Percentiles rank a stretch among this genome's conserved stretches.
These are phyloP conservation scores for Drosophila subpulchrella DNA, from an alignment of 1,140 invertebrate species.

Conservation along the genomic window DNA sequence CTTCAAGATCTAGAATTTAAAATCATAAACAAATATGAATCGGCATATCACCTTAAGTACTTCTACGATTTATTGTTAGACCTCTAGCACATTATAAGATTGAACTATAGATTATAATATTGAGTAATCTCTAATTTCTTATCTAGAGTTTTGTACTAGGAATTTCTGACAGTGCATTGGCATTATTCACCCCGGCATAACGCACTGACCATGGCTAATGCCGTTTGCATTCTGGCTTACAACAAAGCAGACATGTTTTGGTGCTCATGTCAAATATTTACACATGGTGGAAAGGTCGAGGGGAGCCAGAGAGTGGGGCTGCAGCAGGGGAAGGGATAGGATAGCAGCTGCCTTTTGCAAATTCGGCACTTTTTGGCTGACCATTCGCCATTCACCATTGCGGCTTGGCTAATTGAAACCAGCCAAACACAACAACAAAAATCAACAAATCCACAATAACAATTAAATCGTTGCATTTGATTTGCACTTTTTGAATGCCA, in stretches of 20 bases:
- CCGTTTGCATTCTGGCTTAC: slow-evolving; percentile 72
- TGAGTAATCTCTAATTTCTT: neutral
- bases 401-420: slow-evolving; percentile 68
- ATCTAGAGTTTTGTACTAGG: neutral
- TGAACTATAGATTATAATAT: too few relatives aligned
- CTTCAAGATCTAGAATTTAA: too few relatives aligned
- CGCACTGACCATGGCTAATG: slow-evolving; percentile 74
- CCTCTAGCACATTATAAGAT: too few relatives aligned
- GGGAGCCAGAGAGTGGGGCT: neutral
- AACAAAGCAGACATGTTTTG: slow-evolving; percentile 46
- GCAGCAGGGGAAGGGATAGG: slow-evolving; percentile 1
- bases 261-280: slow-evolving; percentile 70
- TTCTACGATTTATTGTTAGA: too few relatives aligned
- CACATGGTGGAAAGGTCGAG: slow-evolving; percentile 39
- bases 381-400: slow-evolving; percentile 46
- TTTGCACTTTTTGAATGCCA: slow-evolving; percentile 63
- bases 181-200: slow-evolving; percentile 23
- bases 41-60: too few relatives aligned
- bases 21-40: too few relatives aligned
- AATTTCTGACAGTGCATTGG: slow-evolving; percentile 17
- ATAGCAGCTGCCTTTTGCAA: slow-evolving; percentile 27
- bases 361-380: slow-evolving; percentile 31
- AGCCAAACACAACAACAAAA: slow-evolving; percentile 18
- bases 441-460: slow-evolving; percentile 16
- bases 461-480: slow-evolving; percentile 66